Percentiles rank a stretch among this genome's conserved stretches.
Evolutionary conservation across 2,888 invertebrate species (phyloP).

Genomic region (Acronicta psi): DNA sequence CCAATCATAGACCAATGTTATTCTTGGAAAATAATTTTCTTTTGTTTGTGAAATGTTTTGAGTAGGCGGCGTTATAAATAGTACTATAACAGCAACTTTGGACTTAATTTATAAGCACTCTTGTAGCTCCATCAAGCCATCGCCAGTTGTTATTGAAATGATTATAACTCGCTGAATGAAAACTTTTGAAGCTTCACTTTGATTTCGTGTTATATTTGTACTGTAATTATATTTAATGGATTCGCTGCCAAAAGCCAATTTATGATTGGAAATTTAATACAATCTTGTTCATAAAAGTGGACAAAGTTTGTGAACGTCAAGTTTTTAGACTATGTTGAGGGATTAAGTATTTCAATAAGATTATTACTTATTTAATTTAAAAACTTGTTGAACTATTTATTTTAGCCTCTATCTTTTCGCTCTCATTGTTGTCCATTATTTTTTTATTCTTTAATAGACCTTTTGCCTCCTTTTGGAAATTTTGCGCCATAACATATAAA

Average conservation of each 20-base stretch:
- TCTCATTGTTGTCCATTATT: too few relatives aligned
- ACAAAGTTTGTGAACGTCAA: slow-evolving; percentile 1
- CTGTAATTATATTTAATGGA: slow-evolving; percentile 32
- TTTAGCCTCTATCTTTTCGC: too few relatives aligned
- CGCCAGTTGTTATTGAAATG: slow-evolving; percentile 30
- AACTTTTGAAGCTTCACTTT: slow-evolving; percentile 38
- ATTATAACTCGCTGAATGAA: slow-evolving; percentile 34
- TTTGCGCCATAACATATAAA: too few relatives aligned
- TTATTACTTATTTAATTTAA: background rate
- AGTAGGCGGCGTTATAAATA: slow-evolving; percentile 12
- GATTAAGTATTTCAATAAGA: background rate
- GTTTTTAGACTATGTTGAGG: background rate
- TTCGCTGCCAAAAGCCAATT: slow-evolving; percentile 20
- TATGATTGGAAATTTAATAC: slow-evolving; percentile 11
- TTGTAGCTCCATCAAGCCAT: slow-evolving; percentile 27
- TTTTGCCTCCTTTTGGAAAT: too few relatives aligned
- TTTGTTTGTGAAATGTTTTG: slow-evolving; percentile 13
- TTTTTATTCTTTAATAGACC: too few relatives aligned
- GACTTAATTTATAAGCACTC: slow-evolving; percentile 34
- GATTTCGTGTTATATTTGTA: slow-evolving; percentile 30
- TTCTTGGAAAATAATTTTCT: slow-evolving; percentile 6
- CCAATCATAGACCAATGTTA: too few relatives aligned
- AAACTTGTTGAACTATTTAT: background rate
- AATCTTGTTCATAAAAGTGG: slow-evolving; percentile 12
- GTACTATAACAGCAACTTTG: slow-evolving; percentile 28